These are phyloP conservation scores for Oppia nitens DNA, from an alignment of 1,140 invertebrate species.

Conservation along the genomic window DNA sequence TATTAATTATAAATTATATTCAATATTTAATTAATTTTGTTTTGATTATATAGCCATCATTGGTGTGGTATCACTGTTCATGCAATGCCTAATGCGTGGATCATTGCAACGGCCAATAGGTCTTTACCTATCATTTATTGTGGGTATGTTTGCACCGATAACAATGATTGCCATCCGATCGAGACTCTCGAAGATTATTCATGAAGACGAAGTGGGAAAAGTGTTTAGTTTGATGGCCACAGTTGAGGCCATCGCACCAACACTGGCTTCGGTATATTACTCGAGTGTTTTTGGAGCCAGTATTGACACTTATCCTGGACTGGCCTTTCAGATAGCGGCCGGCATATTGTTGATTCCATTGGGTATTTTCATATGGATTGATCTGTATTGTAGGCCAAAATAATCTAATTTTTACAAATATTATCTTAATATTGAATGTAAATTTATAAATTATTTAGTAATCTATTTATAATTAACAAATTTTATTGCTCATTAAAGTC, in stretches of 20 bases:
- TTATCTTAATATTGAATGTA: neutral
- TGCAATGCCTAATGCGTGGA: conserved; percentile 7
- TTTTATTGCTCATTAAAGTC: neutral
- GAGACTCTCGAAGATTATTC: conserved; percentile 7
- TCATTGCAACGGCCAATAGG: conserved; percentile 2
- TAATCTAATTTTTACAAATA: neutral
- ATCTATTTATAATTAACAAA: neutral
- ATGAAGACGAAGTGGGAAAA: conserved; percentile 11
- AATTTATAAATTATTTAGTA: neutral
- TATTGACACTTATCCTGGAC: conserved; percentile 14
- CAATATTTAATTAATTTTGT: too few species aligned
- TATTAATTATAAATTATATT: too few species aligned
- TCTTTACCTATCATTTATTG: conserved; percentile 8
- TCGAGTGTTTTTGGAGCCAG: conserved; percentile 2
- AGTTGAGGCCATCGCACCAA: conserved; percentile 7
- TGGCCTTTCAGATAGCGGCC: conserved; percentile 4
- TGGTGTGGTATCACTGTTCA: conserved; percentile 5
- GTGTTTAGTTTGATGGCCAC: conserved; percentile 10
- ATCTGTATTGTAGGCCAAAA: conserved; percentile 18
- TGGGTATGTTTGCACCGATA: conserved; percentile 1
- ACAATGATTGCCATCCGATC: conserved; percentile 8
- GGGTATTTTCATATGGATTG: conserved; percentile 6
- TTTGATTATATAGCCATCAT: neutral
- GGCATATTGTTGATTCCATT: conserved; percentile 9
- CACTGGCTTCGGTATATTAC: conserved; percentile 10